These are phyloP conservation scores for Bos javanicus DNA, from an alignment of 2,113 vertebrate species.

Conservation along the genomic window DNA sequence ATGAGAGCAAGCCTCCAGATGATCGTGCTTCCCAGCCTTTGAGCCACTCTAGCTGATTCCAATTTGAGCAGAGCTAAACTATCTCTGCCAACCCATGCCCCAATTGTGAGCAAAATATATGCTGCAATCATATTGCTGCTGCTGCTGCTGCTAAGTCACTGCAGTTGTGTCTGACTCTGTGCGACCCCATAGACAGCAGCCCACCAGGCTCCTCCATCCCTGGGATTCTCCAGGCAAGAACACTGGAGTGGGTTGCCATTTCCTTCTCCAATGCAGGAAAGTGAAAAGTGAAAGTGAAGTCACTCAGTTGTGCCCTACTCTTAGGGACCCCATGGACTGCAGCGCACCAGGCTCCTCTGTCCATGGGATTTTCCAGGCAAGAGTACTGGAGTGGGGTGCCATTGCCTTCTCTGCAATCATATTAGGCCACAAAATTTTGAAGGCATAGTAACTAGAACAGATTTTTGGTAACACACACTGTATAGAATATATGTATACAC, in stretches of 20 bases:
- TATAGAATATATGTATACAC: not conserved
- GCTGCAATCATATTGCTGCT: not conserved
- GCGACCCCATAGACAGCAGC: accelerated
- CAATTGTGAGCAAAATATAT: constrained; percentile 2
- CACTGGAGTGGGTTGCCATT: no score
- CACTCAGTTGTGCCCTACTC: accelerated
- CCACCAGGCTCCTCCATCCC: accelerated
- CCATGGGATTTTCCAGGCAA: no score
- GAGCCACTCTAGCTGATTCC: not conserved
- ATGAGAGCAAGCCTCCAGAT: not conserved
- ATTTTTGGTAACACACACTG: not conserved
- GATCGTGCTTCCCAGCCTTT: not conserved
- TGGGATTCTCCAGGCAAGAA: no score
- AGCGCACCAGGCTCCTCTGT: accelerated
- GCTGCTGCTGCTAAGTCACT: no score
- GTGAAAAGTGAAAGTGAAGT: no score
- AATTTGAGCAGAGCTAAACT: not conserved
- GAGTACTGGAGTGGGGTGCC: no score
- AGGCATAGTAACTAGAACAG: not conserved
- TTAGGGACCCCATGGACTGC: no score
- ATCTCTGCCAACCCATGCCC: not conserved
- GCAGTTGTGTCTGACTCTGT: no score
- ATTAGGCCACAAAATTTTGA: not conserved
- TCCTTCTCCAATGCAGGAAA: no score
- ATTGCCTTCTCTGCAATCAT: not conserved